Percentiles rank a stretch among this genome's conserved stretches.
These are phyloP conservation scores for Euzophera pinguis DNA, from an alignment of 2,888 invertebrate species.

Conservation along the genomic window DNA sequence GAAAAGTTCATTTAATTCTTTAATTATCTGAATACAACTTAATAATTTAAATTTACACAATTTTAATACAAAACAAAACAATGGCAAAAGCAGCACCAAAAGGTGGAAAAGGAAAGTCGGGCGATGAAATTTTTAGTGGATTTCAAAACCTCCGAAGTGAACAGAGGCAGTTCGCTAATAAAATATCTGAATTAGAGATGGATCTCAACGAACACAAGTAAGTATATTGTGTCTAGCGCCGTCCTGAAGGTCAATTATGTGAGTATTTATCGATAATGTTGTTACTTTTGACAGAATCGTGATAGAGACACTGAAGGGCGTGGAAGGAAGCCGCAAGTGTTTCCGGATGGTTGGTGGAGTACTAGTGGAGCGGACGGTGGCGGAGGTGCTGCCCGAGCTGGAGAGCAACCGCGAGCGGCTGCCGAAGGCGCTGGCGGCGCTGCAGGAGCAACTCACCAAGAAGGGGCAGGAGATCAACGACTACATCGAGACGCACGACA, in stretches of 20 bases:
- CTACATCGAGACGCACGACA: constrained; percentile 94
- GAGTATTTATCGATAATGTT: too few species aligned
- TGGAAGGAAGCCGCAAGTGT: constrained; percentile 92
- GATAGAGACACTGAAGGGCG: constrained; percentile 93
- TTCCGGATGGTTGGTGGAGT: constrained; percentile 97
- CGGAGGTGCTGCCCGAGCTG: constrained; percentile 93
- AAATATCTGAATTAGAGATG: constrained; percentile 95
- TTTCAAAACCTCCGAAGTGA: constrained; percentile 94
- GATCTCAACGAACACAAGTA: constrained; percentile 98
- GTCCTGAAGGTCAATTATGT: too few species aligned
- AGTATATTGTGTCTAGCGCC: constrained; percentile 33
- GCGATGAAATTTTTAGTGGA: constrained; percentile 91
- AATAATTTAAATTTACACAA: too few species aligned
- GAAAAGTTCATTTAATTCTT: too few species aligned
- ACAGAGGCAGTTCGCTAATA: constrained; percentile 91
- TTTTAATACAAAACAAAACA: constrained; percentile 2
- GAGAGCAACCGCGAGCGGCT: constrained; percentile 89
- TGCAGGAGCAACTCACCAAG: constrained; percentile 89
- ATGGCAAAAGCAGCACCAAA: constrained; percentile 59
- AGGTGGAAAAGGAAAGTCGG: constrained; percentile 70
- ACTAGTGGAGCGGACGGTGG: constrained; percentile 94
- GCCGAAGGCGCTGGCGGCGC: constrained; percentile 86
- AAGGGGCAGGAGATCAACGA: constrained; percentile 95
- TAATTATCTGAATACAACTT: too few species aligned
- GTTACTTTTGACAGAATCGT: constrained; percentile 87